These are phyloP conservation scores for Volucella inanis DNA, from an alignment of 2,888 invertebrate species.

Conservation along the genomic window DNA sequence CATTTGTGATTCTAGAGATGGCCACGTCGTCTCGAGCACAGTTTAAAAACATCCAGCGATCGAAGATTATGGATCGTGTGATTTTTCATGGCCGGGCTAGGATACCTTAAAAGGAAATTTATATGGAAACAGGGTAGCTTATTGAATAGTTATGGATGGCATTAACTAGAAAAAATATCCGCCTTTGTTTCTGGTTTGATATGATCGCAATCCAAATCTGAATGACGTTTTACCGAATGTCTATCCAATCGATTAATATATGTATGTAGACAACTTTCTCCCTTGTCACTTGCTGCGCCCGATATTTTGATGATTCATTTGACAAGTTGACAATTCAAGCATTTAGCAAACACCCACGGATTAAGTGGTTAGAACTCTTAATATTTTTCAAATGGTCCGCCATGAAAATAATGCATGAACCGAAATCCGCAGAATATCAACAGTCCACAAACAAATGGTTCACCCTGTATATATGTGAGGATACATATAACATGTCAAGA, in stretches of 20 bases:
- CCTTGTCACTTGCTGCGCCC: background rate
- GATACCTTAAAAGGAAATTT: conserved; percentile 48
- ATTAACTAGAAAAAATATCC: background rate
- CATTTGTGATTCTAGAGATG: conserved; percentile 3
- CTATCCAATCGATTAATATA: too few species aligned
- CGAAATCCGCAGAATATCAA: too few species aligned
- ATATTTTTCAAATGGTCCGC: too few species aligned
- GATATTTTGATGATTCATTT: conserved; percentile 9
- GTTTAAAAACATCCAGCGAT: conserved; percentile 29
- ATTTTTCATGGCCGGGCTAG: conserved; percentile 55
- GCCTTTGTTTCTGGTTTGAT: too few species aligned
- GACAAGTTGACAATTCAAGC: background rate
- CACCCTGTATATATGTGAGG: too few species aligned
- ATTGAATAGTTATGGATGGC: conserved; percentile 28
- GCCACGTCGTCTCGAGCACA: conserved; percentile 7
- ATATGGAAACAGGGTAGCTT: conserved; percentile 42
- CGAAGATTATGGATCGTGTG: conserved; percentile 53
- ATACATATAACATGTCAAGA: too few species aligned
- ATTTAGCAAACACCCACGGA: background rate
- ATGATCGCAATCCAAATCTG: too few species aligned
- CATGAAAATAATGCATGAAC: too few species aligned
- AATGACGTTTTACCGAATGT: too few species aligned
- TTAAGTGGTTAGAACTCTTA: background rate
- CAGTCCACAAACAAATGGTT: too few species aligned
- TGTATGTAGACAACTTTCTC: background rate